Evolutionary conservation across 1,140 invertebrate genomes (phyloP).

Genomic region (Hetaerina americana): DNA sequence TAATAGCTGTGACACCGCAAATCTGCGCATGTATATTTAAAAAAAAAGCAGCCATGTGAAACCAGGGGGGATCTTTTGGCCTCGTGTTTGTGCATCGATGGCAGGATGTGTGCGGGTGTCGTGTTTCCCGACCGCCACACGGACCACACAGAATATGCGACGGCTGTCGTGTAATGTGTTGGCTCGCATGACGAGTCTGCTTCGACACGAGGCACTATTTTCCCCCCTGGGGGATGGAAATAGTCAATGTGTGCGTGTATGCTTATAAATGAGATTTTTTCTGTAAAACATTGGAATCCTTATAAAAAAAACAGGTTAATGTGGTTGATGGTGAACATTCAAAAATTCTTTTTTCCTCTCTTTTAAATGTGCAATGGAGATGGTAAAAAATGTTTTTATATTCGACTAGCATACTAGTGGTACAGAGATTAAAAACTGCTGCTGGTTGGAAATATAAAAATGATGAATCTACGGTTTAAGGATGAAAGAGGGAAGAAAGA

Average conservation of each 20-base stretch:
- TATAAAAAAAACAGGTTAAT: background rate
- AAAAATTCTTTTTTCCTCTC: background rate
- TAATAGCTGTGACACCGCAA: background rate
- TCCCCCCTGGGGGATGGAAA: background rate
- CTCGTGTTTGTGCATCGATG: background rate
- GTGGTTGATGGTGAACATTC: too few species aligned
- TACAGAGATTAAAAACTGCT: background rate
- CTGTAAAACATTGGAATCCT: background rate
- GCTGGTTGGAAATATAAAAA: background rate
- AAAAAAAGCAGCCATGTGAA: background rate
- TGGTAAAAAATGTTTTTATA: conserved; percentile 1
- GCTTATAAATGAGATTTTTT: background rate
- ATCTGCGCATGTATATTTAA: background rate
- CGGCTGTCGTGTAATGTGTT: background rate
- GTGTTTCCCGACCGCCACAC: background rate
- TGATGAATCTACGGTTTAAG: too few species aligned
- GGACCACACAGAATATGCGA: too few species aligned
- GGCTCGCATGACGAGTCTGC: background rate
- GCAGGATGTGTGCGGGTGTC: background rate
- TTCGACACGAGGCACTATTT: background rate
- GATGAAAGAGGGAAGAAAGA: background rate
- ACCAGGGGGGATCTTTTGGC: background rate
- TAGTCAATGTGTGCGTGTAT: background rate
- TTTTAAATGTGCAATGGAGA: background rate
- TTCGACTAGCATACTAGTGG: background rate